Conservation (phyloP, 2,797 vertebrate species). For the Oceanodroma leucorhoa region DNA sequence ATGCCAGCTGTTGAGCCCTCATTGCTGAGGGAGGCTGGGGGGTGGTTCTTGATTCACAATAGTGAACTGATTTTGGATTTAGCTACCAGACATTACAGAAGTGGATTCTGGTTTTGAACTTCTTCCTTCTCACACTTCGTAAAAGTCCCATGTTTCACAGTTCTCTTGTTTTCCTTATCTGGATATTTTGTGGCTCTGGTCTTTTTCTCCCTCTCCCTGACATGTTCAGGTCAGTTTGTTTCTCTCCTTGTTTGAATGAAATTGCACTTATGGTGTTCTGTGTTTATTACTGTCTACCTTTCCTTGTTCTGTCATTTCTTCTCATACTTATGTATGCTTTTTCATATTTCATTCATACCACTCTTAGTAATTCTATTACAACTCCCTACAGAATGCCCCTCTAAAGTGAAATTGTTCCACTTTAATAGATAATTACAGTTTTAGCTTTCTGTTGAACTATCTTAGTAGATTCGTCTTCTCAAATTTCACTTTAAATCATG, state of each 20-base stretch:
- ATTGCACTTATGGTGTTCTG: rapidly evolving
- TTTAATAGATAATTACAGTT: not conserved
- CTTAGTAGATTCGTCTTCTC: not conserved
- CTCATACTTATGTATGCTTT: not conserved
- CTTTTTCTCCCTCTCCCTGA: not conserved
- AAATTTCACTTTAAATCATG: not conserved
- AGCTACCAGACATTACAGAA: not conserved
- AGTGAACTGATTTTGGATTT: not conserved
- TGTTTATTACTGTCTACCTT: not conserved
- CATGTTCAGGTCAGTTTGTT: not conserved
- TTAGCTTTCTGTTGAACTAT: not conserved
- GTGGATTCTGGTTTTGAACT: not conserved
- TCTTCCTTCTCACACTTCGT: not conserved
- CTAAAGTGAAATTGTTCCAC: not conserved
- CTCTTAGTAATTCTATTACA: not conserved
- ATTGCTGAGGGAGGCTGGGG: not conserved
- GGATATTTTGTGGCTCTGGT: not conserved
- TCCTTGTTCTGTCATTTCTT: not conserved
- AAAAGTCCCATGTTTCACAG: not conserved
- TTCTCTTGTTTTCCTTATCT: not conserved
- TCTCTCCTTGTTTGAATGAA: not conserved
- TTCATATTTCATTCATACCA: not conserved
- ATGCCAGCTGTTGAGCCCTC: not conserved
- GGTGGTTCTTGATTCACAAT: not conserved
- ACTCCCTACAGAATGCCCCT: not conserved